Base-by-base conservation (phyloP, 1,140 invertebrate genomes). In the Lepidostoma basale region DNA sequence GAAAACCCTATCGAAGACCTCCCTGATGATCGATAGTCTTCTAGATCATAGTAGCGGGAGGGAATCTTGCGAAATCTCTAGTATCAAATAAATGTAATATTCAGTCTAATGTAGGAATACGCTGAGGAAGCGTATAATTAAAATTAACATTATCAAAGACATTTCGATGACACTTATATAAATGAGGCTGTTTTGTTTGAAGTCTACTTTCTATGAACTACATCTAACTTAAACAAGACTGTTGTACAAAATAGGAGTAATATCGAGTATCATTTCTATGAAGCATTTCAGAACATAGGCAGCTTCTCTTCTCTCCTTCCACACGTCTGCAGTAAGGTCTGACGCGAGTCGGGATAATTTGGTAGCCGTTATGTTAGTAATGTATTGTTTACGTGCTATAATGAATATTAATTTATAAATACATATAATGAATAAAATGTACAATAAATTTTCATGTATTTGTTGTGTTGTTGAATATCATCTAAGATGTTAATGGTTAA, bases 21-120 rank as follows among this genome's bases (percentile, higher is more conserved):
- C 70, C 25, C 47, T 72, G 23, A 72, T 72, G 70, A 72, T 72
- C 45, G 70, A 72, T 47, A 72, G 67, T 39, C 67, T 72, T 26
- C 33, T 72, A 30, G 70, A 72, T 9, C 66, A 72, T 16, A 64
- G 47, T 39, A 45, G 60, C 16, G 54, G 18, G 16, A 69, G 67
- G 52, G 47, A 49, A 42, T 69, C 67, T 58, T 72, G 70, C 62
- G 58, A 72, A 56, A 54, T 54, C 16, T 54, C 49, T 28, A 54
- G 12, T 54, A 54, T 54, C 49, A 54, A 54, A 54, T 54, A 54
- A 18, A 26, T 58, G 30, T 18, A 58, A 36, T 18, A 18, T 42
- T 36, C 18, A 58, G 20, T 36, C 28, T 36, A 18, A 58, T 16
- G 8, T 36, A 14, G 54, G 18, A 10, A 39, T 36, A 42, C n/a